Evolutionary conservation across 2,113 vertebrate genomes (phyloP).

Genomic region (Gymnogyps californianus): DNA sequence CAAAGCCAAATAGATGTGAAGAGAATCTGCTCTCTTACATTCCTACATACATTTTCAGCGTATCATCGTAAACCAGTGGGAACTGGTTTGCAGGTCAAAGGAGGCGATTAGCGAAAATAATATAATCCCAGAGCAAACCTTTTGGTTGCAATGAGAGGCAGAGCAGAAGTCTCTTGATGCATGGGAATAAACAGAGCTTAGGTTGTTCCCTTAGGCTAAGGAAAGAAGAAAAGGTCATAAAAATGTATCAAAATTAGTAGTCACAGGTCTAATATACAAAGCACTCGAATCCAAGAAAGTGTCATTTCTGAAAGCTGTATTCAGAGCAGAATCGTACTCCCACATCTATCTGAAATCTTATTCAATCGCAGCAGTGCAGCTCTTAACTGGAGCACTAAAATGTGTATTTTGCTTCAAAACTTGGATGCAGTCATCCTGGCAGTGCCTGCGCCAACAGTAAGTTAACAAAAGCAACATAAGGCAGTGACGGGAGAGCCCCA

Average conservation of each 20-base stretch:
- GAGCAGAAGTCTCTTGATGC: background rate
- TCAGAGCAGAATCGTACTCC: background rate
- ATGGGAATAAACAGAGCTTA: background rate
- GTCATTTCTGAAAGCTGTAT: background rate
- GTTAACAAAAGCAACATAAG: background rate
- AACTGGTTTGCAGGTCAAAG: background rate
- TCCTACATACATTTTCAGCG: rapidly evolving
- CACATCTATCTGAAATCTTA: background rate
- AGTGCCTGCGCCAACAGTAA: background rate
- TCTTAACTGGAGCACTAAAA: background rate
- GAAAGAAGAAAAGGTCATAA: background rate
- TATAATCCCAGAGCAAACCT: background rate
- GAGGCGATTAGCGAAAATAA: background rate
- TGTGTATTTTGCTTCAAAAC: background rate
- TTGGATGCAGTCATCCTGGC: background rate
- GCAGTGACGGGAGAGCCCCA: background rate
- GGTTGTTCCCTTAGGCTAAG: background rate
- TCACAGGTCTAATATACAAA: background rate
- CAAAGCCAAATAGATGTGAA: background rate
- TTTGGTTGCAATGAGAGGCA: background rate
- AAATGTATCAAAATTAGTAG: background rate
- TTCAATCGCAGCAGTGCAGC: background rate
- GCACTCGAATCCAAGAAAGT: background rate
- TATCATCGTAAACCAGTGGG: background rate
- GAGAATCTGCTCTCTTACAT: background rate